phyloP scores from a whole-genome alignment of 2,888 invertebrate species.

The Taphrorychus bicolor region DNA sequence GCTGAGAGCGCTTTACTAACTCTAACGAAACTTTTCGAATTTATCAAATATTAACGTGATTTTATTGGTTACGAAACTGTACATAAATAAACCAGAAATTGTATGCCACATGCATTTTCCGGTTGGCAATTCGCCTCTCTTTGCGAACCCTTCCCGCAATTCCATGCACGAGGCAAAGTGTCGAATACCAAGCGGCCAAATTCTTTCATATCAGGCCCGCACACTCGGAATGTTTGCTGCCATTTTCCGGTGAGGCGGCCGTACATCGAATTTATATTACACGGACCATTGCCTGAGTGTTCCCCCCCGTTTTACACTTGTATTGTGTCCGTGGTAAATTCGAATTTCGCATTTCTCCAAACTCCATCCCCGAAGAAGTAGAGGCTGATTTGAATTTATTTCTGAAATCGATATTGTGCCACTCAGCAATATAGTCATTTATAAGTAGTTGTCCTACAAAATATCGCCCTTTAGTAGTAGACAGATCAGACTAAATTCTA shows the following conservation, averaged over 20 bases:
- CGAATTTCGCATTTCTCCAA: constrained; percentile 29
- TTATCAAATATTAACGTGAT: not conserved
- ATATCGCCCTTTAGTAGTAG: too few relatives aligned
- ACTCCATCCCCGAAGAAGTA: too few relatives aligned
- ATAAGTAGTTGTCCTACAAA: too few relatives aligned
- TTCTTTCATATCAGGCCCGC: constrained; percentile 32
- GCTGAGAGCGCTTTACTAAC: not conserved
- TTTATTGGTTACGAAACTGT: not conserved
- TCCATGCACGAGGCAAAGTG: not conserved
- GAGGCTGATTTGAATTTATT: too few relatives aligned
- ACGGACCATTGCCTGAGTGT: constrained; percentile 48
- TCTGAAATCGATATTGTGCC: too few relatives aligned
- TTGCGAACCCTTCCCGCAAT: not conserved
- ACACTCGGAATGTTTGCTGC: constrained; percentile 35
- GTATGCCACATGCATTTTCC: not conserved
- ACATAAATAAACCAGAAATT: not conserved
- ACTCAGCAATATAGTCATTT: too few relatives aligned
- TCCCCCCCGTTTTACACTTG: constrained; percentile 38
- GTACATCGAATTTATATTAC: constrained; percentile 49
- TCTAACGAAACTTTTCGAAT: not conserved
- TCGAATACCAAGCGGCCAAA: constrained; percentile 29
- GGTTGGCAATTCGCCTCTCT: not conserved
- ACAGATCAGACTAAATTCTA: too few relatives aligned
- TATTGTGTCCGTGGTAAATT: constrained; percentile 36
- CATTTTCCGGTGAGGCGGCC: constrained; percentile 36